Conservation (phyloP, 1,140 invertebrate genomes). For the Phortica variegata region DNA sequence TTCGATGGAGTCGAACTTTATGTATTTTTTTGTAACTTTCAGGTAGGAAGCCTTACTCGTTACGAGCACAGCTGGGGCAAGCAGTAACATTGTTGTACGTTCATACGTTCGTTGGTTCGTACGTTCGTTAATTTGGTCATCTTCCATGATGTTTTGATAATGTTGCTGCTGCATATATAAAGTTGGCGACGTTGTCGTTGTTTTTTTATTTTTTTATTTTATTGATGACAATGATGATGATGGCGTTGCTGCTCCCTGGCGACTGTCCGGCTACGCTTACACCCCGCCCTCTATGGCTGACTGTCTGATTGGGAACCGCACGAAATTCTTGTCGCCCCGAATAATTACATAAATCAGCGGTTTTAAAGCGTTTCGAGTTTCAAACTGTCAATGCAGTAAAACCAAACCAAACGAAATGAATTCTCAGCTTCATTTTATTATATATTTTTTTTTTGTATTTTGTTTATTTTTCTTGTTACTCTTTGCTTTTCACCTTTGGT, state of each 20-base stretch:
- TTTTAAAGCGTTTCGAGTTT: constrained; percentile 50
- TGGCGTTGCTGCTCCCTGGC: too few species aligned
- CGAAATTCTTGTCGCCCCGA: constrained; percentile 51
- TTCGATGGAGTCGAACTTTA: constrained; percentile 50
- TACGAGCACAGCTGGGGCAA: too few species aligned
- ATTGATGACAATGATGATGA: constrained; percentile 1
- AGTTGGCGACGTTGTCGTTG: constrained; percentile 9
- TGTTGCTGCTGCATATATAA: constrained; percentile 20
- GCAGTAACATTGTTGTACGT: too few species aligned
- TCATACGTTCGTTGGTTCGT: too few species aligned
- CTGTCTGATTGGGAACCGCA: constrained; percentile 27
- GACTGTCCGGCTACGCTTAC: too few species aligned
- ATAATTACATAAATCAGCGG: constrained; percentile 53
- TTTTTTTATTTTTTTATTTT: constrained; percentile 21
- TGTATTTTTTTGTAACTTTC: constrained; percentile 15
- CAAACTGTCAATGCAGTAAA: constrained; percentile 38
- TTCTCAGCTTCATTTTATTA: not conserved
- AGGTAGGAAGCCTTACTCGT: not conserved
- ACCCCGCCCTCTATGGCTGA: too few species aligned
- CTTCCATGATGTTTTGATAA: constrained; percentile 55
- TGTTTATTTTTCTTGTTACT: not conserved
- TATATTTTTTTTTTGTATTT: too few species aligned
- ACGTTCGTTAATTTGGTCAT: constrained; percentile 47
- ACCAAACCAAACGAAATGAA: not conserved
- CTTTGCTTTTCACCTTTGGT: constrained; percentile 4